phyloP scores from a whole-genome alignment of 2,113 vertebrate species.

The Electrona antarctica region DNA sequence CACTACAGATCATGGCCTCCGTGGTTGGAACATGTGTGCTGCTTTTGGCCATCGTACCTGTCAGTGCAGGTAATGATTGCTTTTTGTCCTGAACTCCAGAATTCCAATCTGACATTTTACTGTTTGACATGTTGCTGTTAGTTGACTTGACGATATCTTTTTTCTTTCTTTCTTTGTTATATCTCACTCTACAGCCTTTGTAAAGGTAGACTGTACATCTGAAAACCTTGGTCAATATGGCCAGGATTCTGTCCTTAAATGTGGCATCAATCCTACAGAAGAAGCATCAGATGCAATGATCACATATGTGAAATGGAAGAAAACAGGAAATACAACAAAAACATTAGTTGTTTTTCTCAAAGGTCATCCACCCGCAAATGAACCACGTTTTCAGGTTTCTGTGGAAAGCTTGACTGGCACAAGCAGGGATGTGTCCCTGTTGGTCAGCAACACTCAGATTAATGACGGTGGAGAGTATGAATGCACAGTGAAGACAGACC shows the following conservation, averaged over 20 bases:
- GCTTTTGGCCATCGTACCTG: fast-evolving
- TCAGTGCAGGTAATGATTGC: background rate
- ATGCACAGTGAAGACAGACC: background rate
- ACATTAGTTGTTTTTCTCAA: fast-evolving
- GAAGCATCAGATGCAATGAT: fast-evolving
- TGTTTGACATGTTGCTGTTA: background rate
- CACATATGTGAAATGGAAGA: background rate
- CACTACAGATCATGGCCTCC: conserved; percentile 59
- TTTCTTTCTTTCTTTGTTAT: background rate
- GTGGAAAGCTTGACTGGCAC: background rate
- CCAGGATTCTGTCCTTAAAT: conserved; percentile 43
- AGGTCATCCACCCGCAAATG: fast-evolving
- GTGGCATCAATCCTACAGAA: fast-evolving
- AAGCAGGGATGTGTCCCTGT: conserved; percentile 61
- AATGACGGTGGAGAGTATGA: conserved; percentile 30
- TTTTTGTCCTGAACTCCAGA: background rate
- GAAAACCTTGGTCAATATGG: background rate
- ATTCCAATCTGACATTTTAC: background rate
- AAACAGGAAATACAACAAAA: fast-evolving
- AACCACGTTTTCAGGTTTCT: conserved; percentile 29
- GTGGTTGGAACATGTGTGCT: fast-evolving
- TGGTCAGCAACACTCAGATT: conserved; percentile 47
- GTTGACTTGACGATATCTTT: background rate
- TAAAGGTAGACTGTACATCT: background rate
- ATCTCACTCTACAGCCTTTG: conserved; percentile 31